Evolutionary conservation across 2,797 vertebrate species (phyloP), one percentile per base, ranked within the genome.

Genomic region (Enteromius treurensis): DNA sequence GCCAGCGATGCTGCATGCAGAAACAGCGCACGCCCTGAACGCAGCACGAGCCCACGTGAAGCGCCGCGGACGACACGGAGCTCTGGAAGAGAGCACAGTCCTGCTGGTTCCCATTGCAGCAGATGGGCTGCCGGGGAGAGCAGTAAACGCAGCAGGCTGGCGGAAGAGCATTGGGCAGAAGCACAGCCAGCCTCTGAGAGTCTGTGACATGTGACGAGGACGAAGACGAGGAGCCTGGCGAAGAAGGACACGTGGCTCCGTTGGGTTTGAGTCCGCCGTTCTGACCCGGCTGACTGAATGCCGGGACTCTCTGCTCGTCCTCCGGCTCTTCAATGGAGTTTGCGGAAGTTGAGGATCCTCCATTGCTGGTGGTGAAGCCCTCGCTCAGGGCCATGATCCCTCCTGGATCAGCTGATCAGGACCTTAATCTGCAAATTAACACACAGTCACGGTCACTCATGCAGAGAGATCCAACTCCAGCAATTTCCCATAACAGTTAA

Each of bases 1-100:
- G 96, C 97, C 97, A 98, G 53, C 93, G 94, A 78, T 96, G 96
- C 69, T 95, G 96, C 87, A 95, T 93, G 91, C 95, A 82, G 91
- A 95, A 95, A 75, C 94, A 88, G 0, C 93, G 88, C 17, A 96
- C 92, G 45, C 95, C 93, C 69, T 96, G 95, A 58, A 95, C 92
- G 87, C 97, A 96, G 94, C 96, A 97, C 0, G 91, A 85, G 79
- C 90, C 89, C 81, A 94, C 90, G 87, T 94, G 95, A 40, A 85
- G 84, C 15, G 58, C 51, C 0, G 68, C 21, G 11, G 0, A 88
- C 7, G 23, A 23, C 32, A 83, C 15, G 3, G 53, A 45, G 82
- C 91, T 95, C 86, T 95, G 96, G 90, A 96, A 95, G 79, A 95
- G 85, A 3, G 92, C 92, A 87, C 95, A 94, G 77, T 98, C 97